Evolutionary conservation across 1,140 invertebrate genomes (phyloP), one percentile per base, ranked within the genome.

Genomic region (Zaprionus vittiger): DNA sequence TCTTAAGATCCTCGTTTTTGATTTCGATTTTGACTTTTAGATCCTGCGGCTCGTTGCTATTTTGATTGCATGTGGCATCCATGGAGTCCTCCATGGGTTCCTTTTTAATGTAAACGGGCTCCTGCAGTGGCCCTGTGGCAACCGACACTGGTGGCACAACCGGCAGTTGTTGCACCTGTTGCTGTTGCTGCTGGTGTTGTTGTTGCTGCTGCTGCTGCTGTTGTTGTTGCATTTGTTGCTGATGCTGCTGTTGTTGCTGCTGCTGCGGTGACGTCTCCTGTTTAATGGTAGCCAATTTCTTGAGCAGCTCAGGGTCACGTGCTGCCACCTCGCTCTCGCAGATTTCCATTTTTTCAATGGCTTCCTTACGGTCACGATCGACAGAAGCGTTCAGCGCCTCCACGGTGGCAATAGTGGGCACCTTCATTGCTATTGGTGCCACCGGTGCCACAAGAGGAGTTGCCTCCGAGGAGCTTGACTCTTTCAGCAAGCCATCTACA

Each of bases 21-120:
- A 93, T 87, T 77, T 93, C 92, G 47, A 92, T 86, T 65, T 92
- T 92, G 12, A 93, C 85, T 76, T 93, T 93, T n/a, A 93, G 76
- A 72, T 93, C 92, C 69, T 92, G 91, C 14, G 91, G 91, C 59
- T 92, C 91, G 66, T 93, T 93, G 68, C 92, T 93, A 55, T 92
- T 93, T 60, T 92, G 92, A 79, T 92, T 92, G 62, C 91, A 92
- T 37, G 85, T 91, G 56, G 91, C 91, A 61, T 92, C 91, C 80
- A 92, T 82, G 12, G 91, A 91, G 68, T 93, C 93, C 57, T 93
- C 92, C 65, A 93, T 85, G 17, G 92, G 86, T 49, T 93, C 90
- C 63, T 94, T 93, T 59, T 93, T 93, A 24, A 93, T 93, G 41
- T 92, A 93, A 0, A 93, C 72, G 11, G 81, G 20, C 38, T 92